Percentiles rank a stretch among this genome's conserved stretches.
phyloP scores from a whole-genome alignment of 2,888 invertebrate genomes.

The Pollenia angustigena region DNA sequence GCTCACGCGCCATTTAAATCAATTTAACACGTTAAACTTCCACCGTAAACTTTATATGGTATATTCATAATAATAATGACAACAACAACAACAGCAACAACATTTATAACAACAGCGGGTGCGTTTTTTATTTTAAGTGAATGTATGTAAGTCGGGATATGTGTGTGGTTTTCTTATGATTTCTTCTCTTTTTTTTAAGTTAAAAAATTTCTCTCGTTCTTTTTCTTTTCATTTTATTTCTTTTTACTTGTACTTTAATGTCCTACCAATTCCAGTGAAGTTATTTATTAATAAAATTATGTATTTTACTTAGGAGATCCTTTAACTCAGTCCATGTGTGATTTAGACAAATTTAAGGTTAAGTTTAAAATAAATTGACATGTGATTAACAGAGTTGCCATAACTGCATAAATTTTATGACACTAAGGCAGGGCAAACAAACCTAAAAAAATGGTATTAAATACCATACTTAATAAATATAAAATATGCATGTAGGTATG shows the following conservation, averaged over 20 bases:
- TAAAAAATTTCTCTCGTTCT: constrained; percentile 42
- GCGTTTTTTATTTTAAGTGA: constrained; percentile 41
- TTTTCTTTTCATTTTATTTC: constrained; percentile 75
- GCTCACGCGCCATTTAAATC: constrained; percentile 84
- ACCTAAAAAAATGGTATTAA: constrained; percentile 14
- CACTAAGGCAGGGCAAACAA: constrained; percentile 23
- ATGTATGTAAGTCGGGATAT: background rate
- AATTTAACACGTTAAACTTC: constrained; percentile 84
- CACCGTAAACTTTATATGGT: constrained; percentile 70
- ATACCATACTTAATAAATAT: background rate
- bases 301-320: constrained; percentile 76
- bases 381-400: constrained; percentile 66
- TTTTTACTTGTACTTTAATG: constrained; percentile 7
- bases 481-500: background rate
- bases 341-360: constrained; percentile 73
- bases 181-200: constrained; percentile 39
- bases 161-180: constrained; percentile 30
- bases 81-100: constrained; percentile 60
- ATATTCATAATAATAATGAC: constrained; percentile 56
- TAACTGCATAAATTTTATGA: constrained; percentile 41
- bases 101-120: constrained; percentile 61
- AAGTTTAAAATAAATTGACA: constrained; percentile 70
- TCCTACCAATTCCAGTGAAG: background rate
- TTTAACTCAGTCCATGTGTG: constrained; percentile 48
- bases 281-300: constrained; percentile 83